phyloP scores from a whole-genome alignment of 1,140 invertebrate genomes.

The Physella acuta region DNA sequence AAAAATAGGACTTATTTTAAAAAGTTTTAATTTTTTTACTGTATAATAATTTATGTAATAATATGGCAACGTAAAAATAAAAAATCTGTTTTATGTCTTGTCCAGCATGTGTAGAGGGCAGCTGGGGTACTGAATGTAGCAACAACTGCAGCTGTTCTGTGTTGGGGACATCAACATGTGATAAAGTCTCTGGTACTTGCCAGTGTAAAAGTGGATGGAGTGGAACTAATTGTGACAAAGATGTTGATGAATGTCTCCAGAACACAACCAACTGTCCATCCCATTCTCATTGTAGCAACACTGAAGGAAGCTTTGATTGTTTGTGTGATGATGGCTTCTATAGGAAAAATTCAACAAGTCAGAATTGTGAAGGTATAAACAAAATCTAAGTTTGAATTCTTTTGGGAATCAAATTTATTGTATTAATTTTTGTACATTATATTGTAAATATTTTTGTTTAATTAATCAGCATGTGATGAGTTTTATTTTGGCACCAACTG shows the following conservation, averaged over 20 bases:
- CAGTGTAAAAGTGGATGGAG: slow-evolving; percentile 25
- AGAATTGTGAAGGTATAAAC: not conserved
- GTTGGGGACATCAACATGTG: not conserved
- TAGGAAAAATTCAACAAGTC: not conserved
- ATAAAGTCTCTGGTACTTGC: slow-evolving; percentile 17
- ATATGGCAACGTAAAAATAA: no score
- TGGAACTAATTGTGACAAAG: slow-evolving; percentile 15
- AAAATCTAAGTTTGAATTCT: no score
- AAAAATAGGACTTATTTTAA: no score
- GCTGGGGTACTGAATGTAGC: slow-evolving; percentile 20
- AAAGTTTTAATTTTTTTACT: no score
- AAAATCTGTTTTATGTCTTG: no score
- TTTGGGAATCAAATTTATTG: no score
- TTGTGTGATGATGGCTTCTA: slow-evolving; percentile 10
- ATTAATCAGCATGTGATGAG: no score
- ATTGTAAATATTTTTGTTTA: no score
- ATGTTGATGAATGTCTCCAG: slow-evolving; percentile 30
- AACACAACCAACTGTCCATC: not conserved
- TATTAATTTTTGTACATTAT: no score
- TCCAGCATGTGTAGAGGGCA: slow-evolving; percentile 10
- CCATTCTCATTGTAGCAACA: slow-evolving; percentile 14
- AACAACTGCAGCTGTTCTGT: slow-evolving; percentile 20
- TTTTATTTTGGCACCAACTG: no score
- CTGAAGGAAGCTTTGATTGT: slow-evolving; percentile 13
- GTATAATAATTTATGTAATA: no score